Base-by-base conservation (phyloP, 2,888 invertebrate genomes). In the Lagria hirta region DNA sequence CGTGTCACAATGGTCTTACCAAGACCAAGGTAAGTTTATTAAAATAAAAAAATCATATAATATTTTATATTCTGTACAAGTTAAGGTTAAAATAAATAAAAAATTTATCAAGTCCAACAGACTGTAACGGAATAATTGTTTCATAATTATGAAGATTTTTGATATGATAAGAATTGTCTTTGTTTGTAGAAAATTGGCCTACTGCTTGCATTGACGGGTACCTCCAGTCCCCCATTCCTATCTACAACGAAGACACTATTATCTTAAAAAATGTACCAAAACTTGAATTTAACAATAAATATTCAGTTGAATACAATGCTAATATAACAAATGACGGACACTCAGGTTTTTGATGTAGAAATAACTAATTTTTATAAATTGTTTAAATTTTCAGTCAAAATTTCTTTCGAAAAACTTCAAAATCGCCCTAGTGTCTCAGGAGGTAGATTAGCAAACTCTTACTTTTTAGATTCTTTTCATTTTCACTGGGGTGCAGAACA, bases 161-260 rank as follows among this genome's bases (percentile, higher is more conserved):
- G n/a, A n/a, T n/a, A n/a, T n/a, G n/a, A n/a, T n/a, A n/a, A n/a
- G n/a, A n/a, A n/a, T n/a, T n/a, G n/a, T n/a, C n/a, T n/a, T n/a
- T n/a, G n/a, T n/a, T n/a, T n/a, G n/a, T n/a, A 28, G 28, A 14
- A 4, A n/a, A 14, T 6, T 28, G 28, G 28, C 28, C 28, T 6
- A 4, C 11, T 6, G 16, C 13, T 13, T 28, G 28, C 13, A 10
- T n/a, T n/a, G n/a, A 13, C 3, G 28, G 28, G 6, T 7, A 4
- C 6, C 15, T 7, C 2, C 28, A 28, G n/a, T 28, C 28, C 6
- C 28, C 28, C 3, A 28, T 28, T 15, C 3, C 5, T 3, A 12
- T 28, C 7, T n/a, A 4, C 2, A 3, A 2, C 6, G 7, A 5
- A 13, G 8, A 28, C 3, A 28, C 6, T 8, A 3, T 13, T 8